Base-by-base conservation (phyloP, 2,113 vertebrate genomes). In the Porphyrio hochstetteri region DNA sequence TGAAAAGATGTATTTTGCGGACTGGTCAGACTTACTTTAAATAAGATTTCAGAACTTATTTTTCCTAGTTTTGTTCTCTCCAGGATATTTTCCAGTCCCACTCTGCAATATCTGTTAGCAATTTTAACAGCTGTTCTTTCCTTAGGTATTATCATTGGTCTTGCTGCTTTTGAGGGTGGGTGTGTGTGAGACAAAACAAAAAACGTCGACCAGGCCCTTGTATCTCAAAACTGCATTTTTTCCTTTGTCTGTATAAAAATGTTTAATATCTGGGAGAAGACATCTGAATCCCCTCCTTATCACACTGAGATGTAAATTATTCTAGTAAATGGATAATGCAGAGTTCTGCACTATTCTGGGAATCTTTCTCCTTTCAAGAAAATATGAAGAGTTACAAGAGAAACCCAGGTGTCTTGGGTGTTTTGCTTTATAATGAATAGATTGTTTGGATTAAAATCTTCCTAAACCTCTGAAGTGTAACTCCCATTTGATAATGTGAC, bases 1-100 rank as follows among this genome's bases (percentile, higher is more conserved):
- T 92, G 85, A 90, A 93, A 94, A 93, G 90, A 82, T 23, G 5
- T 77, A 77, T 81, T 93, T 92, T 78, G 31, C 72, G 68, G 33
- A n/a, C 56, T 87, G 64, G 31, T 81, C 72, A 86, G 57, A 92
- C 33, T 92, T 90, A 53, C 36, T 89, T 63, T 63, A 88, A 90
- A 57, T 72, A 88, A 91, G 50, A 78, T 67, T 92, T 94, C 81
- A 88, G 56, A 92, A 78, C 9, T 2, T 1, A 6, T 53, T 36
- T 75, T 72, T 52, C 36, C 50, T 63, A 7, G 23, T 76, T 81
- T 67, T 82, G 12, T 50, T 27, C 31, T 90, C 20, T 83, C 52
- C 7, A 59, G 65, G 52, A 56, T 57, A 86, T 71, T 92, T 93
- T 88, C 29, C 46, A 86, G 52, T 40, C 28, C 36, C 9, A 19